A percentile compares a stretch with the other conserved stretches of the same genome.
Evolutionary conservation across 92 coral and sea anemone species (phyloP).

Genomic region (Parazoanthus darwini): DNA sequence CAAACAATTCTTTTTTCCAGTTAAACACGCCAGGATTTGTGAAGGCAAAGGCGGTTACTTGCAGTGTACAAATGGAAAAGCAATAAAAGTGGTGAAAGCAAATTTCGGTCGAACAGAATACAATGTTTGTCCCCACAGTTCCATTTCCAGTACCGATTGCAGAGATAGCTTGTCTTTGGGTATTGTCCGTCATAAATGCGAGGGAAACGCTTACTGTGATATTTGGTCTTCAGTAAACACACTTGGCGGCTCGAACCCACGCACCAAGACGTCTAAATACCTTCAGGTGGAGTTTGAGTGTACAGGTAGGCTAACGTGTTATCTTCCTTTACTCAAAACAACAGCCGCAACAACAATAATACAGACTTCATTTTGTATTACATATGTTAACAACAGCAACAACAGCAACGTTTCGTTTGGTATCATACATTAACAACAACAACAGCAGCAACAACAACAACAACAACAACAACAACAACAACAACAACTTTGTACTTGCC

Average conservation of each 20-base stretch:
- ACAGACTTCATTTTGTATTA: too few relatives aligned
- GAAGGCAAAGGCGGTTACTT: constrained; percentile 4
- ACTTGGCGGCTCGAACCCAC: neutral
- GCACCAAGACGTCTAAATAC: neutral
- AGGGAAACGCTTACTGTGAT: constrained; percentile 26
- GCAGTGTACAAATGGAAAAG: constrained; percentile 28
- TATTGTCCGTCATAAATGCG: neutral
- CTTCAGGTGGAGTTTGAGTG: constrained; percentile 29
- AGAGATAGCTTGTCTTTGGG: neutral
- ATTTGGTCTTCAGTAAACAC: constrained; percentile 6
- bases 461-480: too few relatives aligned
- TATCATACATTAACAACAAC: too few relatives aligned
- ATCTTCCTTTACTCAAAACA: too few relatives aligned
- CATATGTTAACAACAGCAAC: too few relatives aligned
- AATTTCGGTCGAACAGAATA: constrained; percentile 33
- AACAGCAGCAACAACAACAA: too few relatives aligned
- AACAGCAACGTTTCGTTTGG: too few relatives aligned
- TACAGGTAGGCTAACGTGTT: constrained; percentile 2
- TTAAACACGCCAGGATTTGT: constrained; percentile 4
- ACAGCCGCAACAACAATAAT: too few relatives aligned
- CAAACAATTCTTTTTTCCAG: neutral
- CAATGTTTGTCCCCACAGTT: neutral
- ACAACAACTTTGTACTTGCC: too few relatives aligned
- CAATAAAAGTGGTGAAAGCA: constrained; percentile 5
- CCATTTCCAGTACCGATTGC: neutral